These are phyloP conservation scores for Lymantria monacha DNA, from an alignment of 2,888 invertebrate species.

Conservation along the genomic window DNA sequence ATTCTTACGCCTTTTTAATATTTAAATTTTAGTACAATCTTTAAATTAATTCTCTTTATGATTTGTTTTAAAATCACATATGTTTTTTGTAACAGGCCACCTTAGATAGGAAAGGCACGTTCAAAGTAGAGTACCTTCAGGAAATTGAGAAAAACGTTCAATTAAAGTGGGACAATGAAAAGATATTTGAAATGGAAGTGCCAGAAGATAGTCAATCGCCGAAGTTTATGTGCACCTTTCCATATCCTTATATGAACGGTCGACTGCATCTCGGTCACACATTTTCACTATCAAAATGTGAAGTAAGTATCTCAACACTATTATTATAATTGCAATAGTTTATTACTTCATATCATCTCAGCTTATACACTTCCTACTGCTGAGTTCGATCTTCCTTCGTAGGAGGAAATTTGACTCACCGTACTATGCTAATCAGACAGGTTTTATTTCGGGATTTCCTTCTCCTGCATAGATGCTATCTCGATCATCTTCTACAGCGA, in stretches of 20 bases:
- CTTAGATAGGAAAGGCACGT: constrained; percentile 92
- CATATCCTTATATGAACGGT: constrained; percentile 99
- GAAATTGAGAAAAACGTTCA: constrained; percentile 94
- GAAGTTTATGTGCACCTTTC: constrained; percentile 97
- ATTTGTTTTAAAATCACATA: neutral
- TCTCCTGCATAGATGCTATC: no score
- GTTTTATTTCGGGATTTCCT: no score
- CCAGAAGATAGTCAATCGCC: constrained; percentile 85
- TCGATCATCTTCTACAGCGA: no score
- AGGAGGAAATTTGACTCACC: no score
- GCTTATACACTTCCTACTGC: no score
- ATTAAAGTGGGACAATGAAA: constrained; percentile 90
- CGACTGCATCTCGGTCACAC: constrained; percentile 98
- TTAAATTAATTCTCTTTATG: neutral
- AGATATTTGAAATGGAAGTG: constrained; percentile 92
- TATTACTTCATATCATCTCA: neutral
- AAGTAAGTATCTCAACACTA: constrained; percentile 79
- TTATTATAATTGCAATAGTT: neutral
- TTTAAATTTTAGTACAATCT: neutral
- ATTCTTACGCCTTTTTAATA: neutral
- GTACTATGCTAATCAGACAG: no score
- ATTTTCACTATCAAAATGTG: constrained; percentile 98
- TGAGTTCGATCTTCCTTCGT: no score
- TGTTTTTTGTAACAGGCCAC: constrained; percentile 53
- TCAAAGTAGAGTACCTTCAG: constrained; percentile 95